phyloP scores from a whole-genome alignment of 53 echinoderm and acorn worm species.

The Echinometra lucunter region DNA sequence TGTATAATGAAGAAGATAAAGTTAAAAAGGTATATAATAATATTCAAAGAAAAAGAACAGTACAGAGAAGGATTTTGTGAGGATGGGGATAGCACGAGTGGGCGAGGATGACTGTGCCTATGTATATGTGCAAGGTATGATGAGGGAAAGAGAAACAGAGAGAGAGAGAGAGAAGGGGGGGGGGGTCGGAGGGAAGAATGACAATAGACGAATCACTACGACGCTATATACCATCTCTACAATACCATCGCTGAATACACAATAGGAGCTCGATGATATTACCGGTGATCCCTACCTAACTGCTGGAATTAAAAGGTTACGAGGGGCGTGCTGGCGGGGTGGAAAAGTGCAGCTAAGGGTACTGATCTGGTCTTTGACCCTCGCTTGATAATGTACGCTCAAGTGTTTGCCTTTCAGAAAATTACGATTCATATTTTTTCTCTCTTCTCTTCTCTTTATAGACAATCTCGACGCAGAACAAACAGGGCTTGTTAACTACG shows the following conservation, averaged over 20 bases:
- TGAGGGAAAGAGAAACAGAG: not conserved
- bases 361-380: constrained; percentile 67
- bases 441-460: not conserved
- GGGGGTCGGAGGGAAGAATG: not conserved
- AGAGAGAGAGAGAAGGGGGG: not conserved
- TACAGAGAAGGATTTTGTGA: not conserved
- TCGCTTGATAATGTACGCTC: constrained; percentile 37
- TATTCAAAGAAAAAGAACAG: not conserved
- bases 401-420: constrained; percentile 66
- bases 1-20: too few species aligned
- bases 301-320: constrained; percentile 56
- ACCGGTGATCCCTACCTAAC: not conserved
- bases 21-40: not conserved
- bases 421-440: constrained; percentile 58
- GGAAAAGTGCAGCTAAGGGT: constrained; percentile 66
- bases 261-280: constrained; percentile 46
- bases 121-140: not conserved
- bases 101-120: not conserved
- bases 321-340: constrained; percentile 38
- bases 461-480: constrained; percentile 43
- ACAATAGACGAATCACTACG: constrained; percentile 1
- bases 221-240: constrained; percentile 14
- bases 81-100: not conserved
- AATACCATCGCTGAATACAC: constrained; percentile 48
- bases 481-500: constrained; percentile 57